Base-by-base conservation (phyloP, 2,113 vertebrate species). In the Brachypodius melanocephalos region DNA sequence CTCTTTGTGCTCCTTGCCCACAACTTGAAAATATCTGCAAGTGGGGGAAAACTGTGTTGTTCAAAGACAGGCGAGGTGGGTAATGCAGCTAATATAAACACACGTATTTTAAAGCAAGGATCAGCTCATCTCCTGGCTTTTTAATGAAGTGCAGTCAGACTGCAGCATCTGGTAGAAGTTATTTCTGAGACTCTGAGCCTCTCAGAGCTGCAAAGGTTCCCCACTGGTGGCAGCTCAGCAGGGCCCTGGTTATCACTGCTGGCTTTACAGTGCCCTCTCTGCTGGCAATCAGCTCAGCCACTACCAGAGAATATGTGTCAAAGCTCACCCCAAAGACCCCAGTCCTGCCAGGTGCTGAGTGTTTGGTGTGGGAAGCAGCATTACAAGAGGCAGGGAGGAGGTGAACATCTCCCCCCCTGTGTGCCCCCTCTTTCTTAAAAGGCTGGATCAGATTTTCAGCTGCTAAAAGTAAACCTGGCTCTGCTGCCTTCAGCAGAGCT, bases 201-300 rank as follows among this genome's bases (percentile, higher is more conserved):
- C 67, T 88, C 14, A 5, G 67, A 58, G 67, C 34, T 34, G 88
- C 81, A 69, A 21, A 93, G 88, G 59, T 94, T 85, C 72, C 95
- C 92, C 52, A 76, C 85, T 31, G 26, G 54, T 2, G 4, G 3
- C 0, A 0, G 63, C 88, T 86, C 96, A 90, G 95, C 92, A 66
- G 92, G 92, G 59, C 72, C 58, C 65, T 83, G 21, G 85, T 97
- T 93, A 77, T 90, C 95, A 69, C 90, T 0, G 8, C 94, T 93
- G 90, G 24, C 85, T 94, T 94, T 92, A 87, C 91, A 92, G 79
- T 88, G 92, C 72, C 36, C 68, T 93, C 88, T 54, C 88, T 83
- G 92, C 94, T 93, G 94, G 90, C 51, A 40, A 13, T 46, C 83
- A 46, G 79, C 51, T 43, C 76, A 77, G 83, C 3, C 2, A n/a